Conservation (phyloP, 2,888 invertebrate species). For the Drosophila peninsularis region DNA sequence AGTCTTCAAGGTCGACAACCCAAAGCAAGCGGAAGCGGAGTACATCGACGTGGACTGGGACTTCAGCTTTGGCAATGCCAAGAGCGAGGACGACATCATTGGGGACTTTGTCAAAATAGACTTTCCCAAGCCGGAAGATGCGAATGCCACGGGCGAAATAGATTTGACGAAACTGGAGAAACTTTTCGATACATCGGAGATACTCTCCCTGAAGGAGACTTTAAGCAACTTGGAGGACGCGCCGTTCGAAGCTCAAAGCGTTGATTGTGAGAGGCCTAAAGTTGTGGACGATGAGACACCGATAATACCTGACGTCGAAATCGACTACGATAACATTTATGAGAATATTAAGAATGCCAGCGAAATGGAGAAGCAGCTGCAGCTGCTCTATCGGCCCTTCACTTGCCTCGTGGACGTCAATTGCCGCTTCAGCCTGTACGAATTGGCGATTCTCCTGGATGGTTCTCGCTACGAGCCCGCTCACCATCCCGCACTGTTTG, state of each 20-base stretch:
- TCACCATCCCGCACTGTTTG: conserved; percentile 45
- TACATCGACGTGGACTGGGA: conserved; percentile 18
- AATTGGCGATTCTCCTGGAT: conserved; percentile 54
- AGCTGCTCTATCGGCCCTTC: conserved; percentile 63
- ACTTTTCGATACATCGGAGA: conserved; percentile 18
- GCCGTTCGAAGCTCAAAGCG: fast-evolving
- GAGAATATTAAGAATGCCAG: conserved; percentile 32
- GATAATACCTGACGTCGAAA: conserved; percentile 27
- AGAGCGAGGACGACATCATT: conserved; percentile 27
- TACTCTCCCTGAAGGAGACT: conserved; percentile 4
- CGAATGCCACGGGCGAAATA: neutral
- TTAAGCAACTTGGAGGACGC: neutral
- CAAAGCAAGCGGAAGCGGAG: conserved; percentile 27
- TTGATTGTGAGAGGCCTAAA: neutral
- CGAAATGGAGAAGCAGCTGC: conserved; percentile 48
- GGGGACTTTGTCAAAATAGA: conserved; percentile 37
- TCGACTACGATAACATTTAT: conserved; percentile 56
- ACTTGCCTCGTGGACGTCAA: conserved; percentile 50
- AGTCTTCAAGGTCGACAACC: conserved; percentile 3
- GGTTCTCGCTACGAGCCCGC: conserved; percentile 55
- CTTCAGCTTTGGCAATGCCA: conserved; percentile 6
- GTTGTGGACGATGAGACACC: neutral
- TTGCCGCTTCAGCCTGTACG: conserved; percentile 49
- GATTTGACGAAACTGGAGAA: neutral
- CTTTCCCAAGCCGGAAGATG: conserved; percentile 8